These are phyloP conservation scores for Thomomys bottae DNA, from an alignment of 2,113 vertebrate species.

Conservation along the genomic window DNA sequence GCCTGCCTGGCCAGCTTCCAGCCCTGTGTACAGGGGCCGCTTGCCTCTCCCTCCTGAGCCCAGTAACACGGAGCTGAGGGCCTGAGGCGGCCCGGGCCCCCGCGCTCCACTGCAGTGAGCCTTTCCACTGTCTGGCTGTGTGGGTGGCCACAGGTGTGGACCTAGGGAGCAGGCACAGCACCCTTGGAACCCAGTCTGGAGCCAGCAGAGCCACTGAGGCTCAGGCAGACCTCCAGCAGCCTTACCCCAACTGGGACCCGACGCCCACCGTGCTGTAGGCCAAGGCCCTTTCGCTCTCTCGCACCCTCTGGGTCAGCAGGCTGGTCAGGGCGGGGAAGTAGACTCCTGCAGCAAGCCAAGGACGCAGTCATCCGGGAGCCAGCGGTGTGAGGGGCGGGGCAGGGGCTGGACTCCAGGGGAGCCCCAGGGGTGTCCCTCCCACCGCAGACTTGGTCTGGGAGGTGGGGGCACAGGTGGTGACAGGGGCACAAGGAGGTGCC, in stretches of 20 bases:
- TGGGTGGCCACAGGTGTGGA: too few relatives aligned
- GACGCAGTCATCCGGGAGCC: accelerated
- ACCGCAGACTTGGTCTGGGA: neutral
- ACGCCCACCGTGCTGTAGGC: constrained; percentile 95
- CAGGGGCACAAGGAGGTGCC: accelerated
- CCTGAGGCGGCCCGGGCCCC: too few relatives aligned
- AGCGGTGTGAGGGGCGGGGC: too few relatives aligned
- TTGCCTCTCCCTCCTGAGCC: neutral
- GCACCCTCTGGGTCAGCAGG: constrained; percentile 94
- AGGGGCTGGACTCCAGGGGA: too few relatives aligned
- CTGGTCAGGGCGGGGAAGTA: constrained; percentile 87
- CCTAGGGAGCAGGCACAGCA: accelerated
- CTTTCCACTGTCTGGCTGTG: too few relatives aligned
- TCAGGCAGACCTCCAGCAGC: neutral
- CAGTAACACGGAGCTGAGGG: neutral
- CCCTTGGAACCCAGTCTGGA: neutral
- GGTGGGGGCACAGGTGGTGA: neutral
- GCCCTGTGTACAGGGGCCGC: too few relatives aligned
- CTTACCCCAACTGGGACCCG: constrained; percentile 97
- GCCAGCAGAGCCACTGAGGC: neutral
- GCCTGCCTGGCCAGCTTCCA: neutral
- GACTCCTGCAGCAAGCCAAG: constrained; percentile 76
- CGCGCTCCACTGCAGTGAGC: too few relatives aligned
- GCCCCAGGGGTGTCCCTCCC: too few relatives aligned
- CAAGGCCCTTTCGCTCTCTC: constrained; percentile 92